These are phyloP conservation scores for Cephus pygmeus DNA, from an alignment of 2,888 invertebrate genomes.

Conservation along the genomic window DNA sequence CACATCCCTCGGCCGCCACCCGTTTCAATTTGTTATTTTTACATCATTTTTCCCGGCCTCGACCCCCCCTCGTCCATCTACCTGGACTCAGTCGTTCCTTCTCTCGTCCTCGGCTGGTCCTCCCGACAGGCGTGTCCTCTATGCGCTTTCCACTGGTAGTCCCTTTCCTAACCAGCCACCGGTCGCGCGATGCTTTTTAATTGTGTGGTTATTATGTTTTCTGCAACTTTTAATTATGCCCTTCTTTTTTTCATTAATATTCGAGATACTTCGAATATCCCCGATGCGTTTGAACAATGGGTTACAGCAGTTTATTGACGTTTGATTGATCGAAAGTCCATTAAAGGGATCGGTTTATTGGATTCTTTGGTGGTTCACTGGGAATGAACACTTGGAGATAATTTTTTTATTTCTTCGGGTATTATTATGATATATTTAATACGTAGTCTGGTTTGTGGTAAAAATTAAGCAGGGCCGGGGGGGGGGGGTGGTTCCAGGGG, in stretches of 20 bases:
- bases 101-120: conserved; percentile 7
- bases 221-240: conserved; percentile 41
- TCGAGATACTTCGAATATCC: neutral
- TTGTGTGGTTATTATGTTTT: conserved; percentile 48
- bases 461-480: neutral
- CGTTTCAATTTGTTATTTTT: conserved; percentile 61
- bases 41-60: conserved; percentile 53
- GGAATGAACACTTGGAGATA: neutral
- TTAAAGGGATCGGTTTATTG: neutral
- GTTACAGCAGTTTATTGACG: neutral
- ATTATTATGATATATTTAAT: neutral
- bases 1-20: conserved; percentile 42
- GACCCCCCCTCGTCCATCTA: conserved; percentile 20
- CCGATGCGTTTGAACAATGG: neutral
- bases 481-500: neutral
- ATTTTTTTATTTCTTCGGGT: neutral
- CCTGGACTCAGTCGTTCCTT: conserved; percentile 24
- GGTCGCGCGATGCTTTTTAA: conserved; percentile 37
- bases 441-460: neutral
- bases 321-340: neutral
- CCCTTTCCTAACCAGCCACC: neutral
- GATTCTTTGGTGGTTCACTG: neutral
- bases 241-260: neutral
- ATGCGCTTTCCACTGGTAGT: neutral
- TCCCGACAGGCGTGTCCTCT: neutral